Evolutionary conservation across 2,888 invertebrate species (phyloP), one percentile per base, ranked within the genome.

Genomic region (Adelphocoris suturalis): DNA sequence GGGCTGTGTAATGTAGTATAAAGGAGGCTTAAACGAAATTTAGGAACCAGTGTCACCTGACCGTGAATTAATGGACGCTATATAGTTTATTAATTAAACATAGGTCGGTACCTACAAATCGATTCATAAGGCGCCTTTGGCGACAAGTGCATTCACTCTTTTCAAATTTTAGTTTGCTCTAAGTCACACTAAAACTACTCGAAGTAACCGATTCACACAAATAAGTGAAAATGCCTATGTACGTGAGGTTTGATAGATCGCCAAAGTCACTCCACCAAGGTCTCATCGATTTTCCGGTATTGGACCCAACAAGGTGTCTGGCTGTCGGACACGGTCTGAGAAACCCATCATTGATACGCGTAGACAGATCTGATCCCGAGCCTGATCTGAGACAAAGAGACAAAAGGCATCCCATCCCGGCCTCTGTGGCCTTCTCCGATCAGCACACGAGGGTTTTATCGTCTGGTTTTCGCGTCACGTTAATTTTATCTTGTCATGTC

Each of bases 331-430:
- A 47, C 78, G 78, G 78, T 80, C 47, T 47, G 78, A 5, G 78
- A 46, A 46, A 47, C 19, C 19, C 19, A 80, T 80, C 78, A 47
- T 80, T 80, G 78, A 80, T 80, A 80, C 46, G 78, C 47, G 78
- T 80, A 47, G 78, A 80, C 78, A 47, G 78, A 68, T 68, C 68
- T 68, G 68, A 61, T 12, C n/a, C 46, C 7, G 61, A 61, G 78
- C n/a, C 46, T 28, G n/a, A 80, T 80, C 78, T 37, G 46, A 80
- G 78, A 80, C 78, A 80, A 80, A 37, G 78, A 47, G 78, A 47
- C 47, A 37, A 80, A 47, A 80, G 47, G 37, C 46, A 37, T 4
- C 68, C 19, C 46, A 37, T 4, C 68, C 19, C 0, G 68, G 2
- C 19, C 68, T 23, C 5, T 9, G 19, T 68, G 68, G 19, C 68